These are phyloP conservation scores for Eulemur macaco DNA, from an alignment of 2,113 vertebrate genomes.

Conservation along the genomic window DNA sequence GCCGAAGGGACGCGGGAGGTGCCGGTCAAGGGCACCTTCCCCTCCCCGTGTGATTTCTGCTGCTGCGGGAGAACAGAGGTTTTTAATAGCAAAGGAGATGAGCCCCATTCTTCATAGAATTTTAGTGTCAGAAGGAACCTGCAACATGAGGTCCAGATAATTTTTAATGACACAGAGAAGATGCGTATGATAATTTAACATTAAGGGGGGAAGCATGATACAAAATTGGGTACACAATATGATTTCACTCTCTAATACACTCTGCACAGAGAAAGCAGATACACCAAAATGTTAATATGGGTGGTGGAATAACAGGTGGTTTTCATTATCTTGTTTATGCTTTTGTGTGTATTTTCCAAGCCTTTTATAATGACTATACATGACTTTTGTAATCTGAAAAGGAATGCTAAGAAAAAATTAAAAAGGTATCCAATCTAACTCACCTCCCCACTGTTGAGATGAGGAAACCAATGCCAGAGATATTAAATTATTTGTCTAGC, in stretches of 20 bases:
- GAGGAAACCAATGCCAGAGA: not conserved
- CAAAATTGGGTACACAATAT: not conserved
- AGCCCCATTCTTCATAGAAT: not conserved
- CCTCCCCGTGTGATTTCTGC: not conserved
- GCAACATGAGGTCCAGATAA: slow-evolving; percentile 44
- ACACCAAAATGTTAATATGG: not conserved
- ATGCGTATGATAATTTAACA: slow-evolving; percentile 32
- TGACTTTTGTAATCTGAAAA: slow-evolving; percentile 31
- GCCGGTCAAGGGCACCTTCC: not conserved
- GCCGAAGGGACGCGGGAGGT: not conserved
- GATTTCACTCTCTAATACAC: not conserved
- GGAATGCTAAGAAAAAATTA: not conserved
- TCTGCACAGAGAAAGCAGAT: not conserved
- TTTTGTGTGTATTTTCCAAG: not conserved
- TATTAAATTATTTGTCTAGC: not conserved
- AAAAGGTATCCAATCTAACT: not conserved
- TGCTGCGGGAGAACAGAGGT: not conserved
- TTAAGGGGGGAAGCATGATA: not conserved
- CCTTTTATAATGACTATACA: not conserved
- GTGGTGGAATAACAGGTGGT: not conserved
- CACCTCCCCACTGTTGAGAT: not conserved
- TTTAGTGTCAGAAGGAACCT: slow-evolving; percentile 8
- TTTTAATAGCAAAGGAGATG: slow-evolving; percentile 5
- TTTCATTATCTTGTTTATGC: slow-evolving; percentile 42
- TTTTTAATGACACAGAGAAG: slow-evolving; percentile 42